phyloP scores from a whole-genome alignment of 2,888 invertebrate species.

The Cantharis rustica region DNA sequence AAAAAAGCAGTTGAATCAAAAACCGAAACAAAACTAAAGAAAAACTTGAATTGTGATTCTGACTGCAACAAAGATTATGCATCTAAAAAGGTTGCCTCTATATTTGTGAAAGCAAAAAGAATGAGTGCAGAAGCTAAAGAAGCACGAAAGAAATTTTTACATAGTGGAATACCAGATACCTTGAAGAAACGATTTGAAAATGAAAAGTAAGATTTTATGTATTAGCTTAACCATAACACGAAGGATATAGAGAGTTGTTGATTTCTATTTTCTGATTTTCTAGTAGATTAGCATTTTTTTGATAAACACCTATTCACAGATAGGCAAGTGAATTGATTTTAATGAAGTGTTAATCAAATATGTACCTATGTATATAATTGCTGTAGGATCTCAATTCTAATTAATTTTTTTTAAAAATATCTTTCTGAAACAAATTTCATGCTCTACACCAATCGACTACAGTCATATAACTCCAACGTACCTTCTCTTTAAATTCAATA shows the following conservation, averaged over 20 bases:
- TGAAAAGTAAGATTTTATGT: constrained; percentile 41
- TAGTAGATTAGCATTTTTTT: too few relatives aligned
- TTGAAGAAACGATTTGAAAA: constrained; percentile 62
- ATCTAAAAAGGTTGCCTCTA: constrained; percentile 63
- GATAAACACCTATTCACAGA: too few relatives aligned
- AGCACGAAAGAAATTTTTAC: constrained; percentile 71
- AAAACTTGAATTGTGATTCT: background rate
- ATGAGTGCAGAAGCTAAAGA: constrained; percentile 63
- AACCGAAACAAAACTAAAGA: constrained; percentile 5
- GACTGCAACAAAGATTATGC: constrained; percentile 3
- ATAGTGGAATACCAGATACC: constrained; percentile 72
- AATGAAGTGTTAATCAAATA: too few relatives aligned
- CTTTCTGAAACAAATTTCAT: too few relatives aligned
- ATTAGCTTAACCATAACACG: background rate
- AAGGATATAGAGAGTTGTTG: background rate
- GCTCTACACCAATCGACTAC: too few relatives aligned
- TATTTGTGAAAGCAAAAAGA: constrained; percentile 63
- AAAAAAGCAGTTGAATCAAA: background rate
- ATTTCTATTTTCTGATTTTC: too few relatives aligned
- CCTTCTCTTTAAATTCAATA: too few relatives aligned
- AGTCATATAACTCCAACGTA: too few relatives aligned
- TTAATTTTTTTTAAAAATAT: too few relatives aligned
- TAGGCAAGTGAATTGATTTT: too few relatives aligned
- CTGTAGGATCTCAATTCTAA: too few relatives aligned
- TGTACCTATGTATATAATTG: too few relatives aligned